These are phyloP conservation scores for Pipistrellus kuhlii DNA, from an alignment of 2,797 vertebrate species.

Conservation along the genomic window DNA sequence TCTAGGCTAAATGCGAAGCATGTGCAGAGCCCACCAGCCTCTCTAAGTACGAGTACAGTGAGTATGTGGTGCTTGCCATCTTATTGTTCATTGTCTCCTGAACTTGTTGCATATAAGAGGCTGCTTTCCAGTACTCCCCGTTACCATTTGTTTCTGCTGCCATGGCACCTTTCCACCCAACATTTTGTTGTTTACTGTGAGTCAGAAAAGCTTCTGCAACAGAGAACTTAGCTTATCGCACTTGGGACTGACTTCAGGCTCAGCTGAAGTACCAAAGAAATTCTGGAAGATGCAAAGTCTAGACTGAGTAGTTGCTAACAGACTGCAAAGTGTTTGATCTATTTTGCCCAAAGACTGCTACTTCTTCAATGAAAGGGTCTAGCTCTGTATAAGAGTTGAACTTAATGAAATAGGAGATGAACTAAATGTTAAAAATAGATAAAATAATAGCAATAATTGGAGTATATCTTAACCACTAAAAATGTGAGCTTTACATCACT, in stretches of 20 bases:
- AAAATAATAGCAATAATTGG: background rate
- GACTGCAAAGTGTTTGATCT: background rate
- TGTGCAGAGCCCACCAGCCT: background rate
- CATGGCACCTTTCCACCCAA: slow-evolving; percentile 45
- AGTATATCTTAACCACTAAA: background rate
- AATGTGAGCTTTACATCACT: background rate
- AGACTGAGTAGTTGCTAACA: slow-evolving; percentile 6
- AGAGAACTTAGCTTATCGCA: slow-evolving; percentile 42
- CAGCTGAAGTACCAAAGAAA: background rate
- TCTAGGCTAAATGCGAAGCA: background rate
- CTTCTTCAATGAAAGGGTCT: background rate
- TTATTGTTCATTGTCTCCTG: slow-evolving; percentile 53
- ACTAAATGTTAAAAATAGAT: slow-evolving; percentile 39
- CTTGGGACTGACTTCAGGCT: background rate
- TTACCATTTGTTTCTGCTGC: slow-evolving; percentile 62
- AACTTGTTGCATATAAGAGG: slow-evolving; percentile 4
- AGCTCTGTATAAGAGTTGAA: background rate
- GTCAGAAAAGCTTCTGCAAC: slow-evolving; percentile 56
- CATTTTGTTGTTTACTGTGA: slow-evolving; percentile 37
- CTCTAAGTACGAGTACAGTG: background rate
- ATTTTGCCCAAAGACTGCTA: background rate
- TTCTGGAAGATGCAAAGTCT: slow-evolving; percentile 32
- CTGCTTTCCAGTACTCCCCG: slow-evolving; percentile 39
- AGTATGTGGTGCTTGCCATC: background rate
- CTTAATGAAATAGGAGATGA: background rate